Percentiles rank a stretch among this genome's conserved stretches.
Conservation (phyloP, 2,797 vertebrate species). For the Falco naumanni region DNA sequence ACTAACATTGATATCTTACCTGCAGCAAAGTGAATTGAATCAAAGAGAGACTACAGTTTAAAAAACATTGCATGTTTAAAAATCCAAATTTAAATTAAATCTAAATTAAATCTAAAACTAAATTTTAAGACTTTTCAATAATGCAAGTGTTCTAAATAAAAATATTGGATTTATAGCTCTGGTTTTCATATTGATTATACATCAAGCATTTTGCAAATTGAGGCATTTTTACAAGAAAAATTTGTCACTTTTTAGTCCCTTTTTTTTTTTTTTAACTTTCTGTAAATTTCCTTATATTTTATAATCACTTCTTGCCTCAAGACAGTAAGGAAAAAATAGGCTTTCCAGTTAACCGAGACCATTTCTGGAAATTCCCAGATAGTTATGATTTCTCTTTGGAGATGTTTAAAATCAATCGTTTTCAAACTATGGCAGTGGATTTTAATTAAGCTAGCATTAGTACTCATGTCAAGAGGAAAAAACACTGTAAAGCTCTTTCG, state of each 20-base stretch:
- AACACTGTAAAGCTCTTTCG: neutral
- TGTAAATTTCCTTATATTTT: neutral
- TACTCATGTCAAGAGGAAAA: neutral
- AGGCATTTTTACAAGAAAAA: neutral
- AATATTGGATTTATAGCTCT: neutral
- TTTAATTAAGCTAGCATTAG: constrained; percentile 48
- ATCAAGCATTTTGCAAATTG: neutral
- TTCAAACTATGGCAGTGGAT: neutral
- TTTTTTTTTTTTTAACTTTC: neutral
- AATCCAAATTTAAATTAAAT: neutral
- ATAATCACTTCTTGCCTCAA: neutral
- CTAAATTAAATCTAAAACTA: too few relatives aligned
- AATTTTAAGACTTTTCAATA: neutral
- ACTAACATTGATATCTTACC: neutral
- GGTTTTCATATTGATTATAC: neutral
- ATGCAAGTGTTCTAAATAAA: neutral
- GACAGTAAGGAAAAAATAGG: neutral
- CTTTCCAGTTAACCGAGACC: neutral
- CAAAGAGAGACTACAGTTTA: neutral
- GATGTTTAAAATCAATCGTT: neutral
- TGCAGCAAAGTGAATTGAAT: neutral
- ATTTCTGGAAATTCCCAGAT: neutral
- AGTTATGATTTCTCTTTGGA: neutral
- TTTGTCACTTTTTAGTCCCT: neutral
- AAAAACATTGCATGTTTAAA: neutral